Evolutionary conservation across 2,888 invertebrate species (phyloP), one percentile per base, ranked within the genome.

Genomic region (Pyrrhia umbra): DNA sequence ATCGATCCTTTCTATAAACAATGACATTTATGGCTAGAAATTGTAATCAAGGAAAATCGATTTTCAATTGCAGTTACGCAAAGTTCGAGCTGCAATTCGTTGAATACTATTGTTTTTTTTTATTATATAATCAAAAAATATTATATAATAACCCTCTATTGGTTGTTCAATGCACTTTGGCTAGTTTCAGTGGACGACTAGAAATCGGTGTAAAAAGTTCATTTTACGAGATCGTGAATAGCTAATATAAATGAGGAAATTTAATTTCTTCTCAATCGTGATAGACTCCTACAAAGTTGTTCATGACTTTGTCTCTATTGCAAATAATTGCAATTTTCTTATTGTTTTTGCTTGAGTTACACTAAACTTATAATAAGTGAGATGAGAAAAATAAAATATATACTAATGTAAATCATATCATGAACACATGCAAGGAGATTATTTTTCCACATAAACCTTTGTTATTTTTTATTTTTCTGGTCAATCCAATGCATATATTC

Each of bases 401-500:
- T 58, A 63, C 39, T 27, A 51, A 37, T 54, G 21, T 64, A 70
- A 56, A 16, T 55, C 54, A 54, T 60, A 72, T 57, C 39, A 62
- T 43, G 64, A 58, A 77, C 58, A 74, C 39, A 50, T 15, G 16
- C 45, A 56, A 65, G 65, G 55, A 73, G 62, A 76, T 68, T 70
- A 65, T 66, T 71, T 75, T 73, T 52, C 55, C 65, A 62, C 50
- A 47, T 39, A 49, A 51, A 39, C 16, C 30, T 52, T 52, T 63
- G 50, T 67, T 68, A 37, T 50, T 63, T 75, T 74, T 72, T 75
- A 64, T 77, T 77, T 81, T 80, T 79, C 76, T 66, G 61, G 43
- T 76, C 57, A 55, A 58, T 55, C 40, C 60, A 49, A 70, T 73
- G 55, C 61, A 73, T 79, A 73, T 79, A 83, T 84, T 83, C 82